phyloP scores from a whole-genome alignment of 2,113 vertebrate genomes.

The Podiceps cristatus region DNA sequence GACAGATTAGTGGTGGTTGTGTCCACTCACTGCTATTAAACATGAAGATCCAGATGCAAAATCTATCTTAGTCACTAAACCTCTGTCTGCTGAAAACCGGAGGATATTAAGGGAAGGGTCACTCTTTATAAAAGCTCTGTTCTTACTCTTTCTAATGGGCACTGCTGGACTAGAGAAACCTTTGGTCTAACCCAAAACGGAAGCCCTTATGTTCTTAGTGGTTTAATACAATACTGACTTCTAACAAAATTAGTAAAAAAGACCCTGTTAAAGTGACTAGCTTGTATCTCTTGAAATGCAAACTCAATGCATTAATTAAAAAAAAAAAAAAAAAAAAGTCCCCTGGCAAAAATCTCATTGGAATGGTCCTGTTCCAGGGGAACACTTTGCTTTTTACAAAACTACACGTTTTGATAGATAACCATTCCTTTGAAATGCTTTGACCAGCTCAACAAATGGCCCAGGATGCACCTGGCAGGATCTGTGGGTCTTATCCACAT shows the following conservation, averaged over 20 bases:
- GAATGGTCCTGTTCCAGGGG: background rate
- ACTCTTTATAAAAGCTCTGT: background rate
- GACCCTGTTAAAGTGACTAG: background rate
- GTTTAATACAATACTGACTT: background rate
- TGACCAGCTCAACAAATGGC: background rate
- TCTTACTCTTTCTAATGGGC: background rate
- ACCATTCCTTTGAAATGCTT: background rate
- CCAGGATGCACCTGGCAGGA: background rate
- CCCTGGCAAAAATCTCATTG: constrained; percentile 13
- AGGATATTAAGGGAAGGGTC: background rate
- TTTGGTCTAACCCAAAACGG: background rate
- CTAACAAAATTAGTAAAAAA: constrained; percentile 43
- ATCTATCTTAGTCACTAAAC: constrained; percentile 9
- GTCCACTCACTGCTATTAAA: constrained; percentile 24
- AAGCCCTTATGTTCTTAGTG: background rate
- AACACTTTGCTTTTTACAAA: background rate
- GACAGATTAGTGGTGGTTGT: background rate
- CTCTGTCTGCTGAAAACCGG: background rate
- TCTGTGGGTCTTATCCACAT: background rate
- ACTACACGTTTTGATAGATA: background rate
- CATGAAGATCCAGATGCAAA: constrained; percentile 12
- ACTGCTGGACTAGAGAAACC: background rate
- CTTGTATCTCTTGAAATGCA: constrained; percentile 17
- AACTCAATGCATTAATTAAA: background rate
- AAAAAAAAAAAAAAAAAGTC: background rate